Conservation (phyloP, 2,113 vertebrate species). For the Notiomystis cincta region DNA sequence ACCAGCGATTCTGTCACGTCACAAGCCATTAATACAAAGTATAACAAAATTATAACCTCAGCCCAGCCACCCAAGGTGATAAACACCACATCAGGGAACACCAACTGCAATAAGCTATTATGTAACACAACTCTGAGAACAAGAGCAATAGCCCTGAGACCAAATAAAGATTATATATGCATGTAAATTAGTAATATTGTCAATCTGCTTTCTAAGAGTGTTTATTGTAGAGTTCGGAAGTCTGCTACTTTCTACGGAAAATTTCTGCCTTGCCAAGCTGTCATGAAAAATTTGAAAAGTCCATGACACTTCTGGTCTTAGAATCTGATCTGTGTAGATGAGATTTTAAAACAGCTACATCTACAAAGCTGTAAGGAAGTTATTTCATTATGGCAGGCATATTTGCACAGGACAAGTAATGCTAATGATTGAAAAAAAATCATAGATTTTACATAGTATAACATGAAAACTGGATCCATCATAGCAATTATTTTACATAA, state of each 20-base stretch:
- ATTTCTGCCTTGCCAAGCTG: neutral
- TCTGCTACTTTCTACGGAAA: neutral
- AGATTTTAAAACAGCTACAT: neutral
- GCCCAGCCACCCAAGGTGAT: neutral
- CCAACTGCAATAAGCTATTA: neutral
- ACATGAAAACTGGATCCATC: neutral
- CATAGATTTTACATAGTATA: neutral
- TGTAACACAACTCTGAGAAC: neutral
- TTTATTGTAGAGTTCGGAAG: neutral
- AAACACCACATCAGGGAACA: neutral
- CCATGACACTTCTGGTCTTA: neutral
- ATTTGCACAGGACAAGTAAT: neutral
- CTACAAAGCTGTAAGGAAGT: neutral
- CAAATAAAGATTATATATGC: neutral
- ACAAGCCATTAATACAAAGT: neutral
- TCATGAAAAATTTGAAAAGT: neutral
- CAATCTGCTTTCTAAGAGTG: neutral
- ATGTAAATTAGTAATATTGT: neutral
- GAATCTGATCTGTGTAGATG: neutral
- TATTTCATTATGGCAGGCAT: neutral
- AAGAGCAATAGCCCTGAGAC: neutral
- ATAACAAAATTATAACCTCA: neutral
- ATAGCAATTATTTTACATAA: neutral
- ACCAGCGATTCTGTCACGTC: neutral
- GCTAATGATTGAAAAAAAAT: neutral